Evolutionary conservation across 2,888 invertebrate genomes (phyloP), one percentile per base, ranked within the genome.

Genomic region (Argyra leucocephala): DNA sequence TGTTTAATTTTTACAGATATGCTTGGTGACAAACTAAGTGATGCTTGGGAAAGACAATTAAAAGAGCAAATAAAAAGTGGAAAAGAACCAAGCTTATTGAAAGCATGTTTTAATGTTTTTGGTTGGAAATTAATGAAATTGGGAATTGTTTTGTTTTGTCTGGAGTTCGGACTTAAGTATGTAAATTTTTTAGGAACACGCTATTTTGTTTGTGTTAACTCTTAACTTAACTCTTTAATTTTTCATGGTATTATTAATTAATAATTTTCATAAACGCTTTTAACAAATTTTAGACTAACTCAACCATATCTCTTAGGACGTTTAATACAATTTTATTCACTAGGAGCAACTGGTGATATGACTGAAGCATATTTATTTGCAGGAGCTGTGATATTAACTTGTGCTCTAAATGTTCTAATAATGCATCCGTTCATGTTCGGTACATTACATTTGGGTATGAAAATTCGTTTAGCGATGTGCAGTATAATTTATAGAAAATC

Each of bases 381-480:
- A 1, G 83, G 81, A 0, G 87, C 86, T 4, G 86, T 93, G 36
- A 84, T 91, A 18, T 72, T 88, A 22, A 89, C 88, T 73, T 90
- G 91, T 0, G 86, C 88, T 0, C 74, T 89, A 62, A 88, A 88
- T 73, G 86, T 93, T 24, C 81, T 92, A 70, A 81, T 89, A n/a
- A 87, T 90, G 69, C 97, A 97, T 80, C 91, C 92, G 0, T 93
- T 91, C 75, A 92, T 94, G 87, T 86, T 94, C 83, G 88, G 87
- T 63, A 76, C 85, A 12, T 77, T 82, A 74, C 84, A 86, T 70
- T 76, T 86, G 10, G 89, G 89, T 65, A 85, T 89, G 87, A 82
- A 85, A 73, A 80, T 88, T 69, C 81, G 89, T 66, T 82, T 89
- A 0, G 86, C 88, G 1, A 83, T 86, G 72, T 87, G 88, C 71